Conservation (phyloP, 2,888 invertebrate genomes). For the Pyrocoelia pectoralis region DNA sequence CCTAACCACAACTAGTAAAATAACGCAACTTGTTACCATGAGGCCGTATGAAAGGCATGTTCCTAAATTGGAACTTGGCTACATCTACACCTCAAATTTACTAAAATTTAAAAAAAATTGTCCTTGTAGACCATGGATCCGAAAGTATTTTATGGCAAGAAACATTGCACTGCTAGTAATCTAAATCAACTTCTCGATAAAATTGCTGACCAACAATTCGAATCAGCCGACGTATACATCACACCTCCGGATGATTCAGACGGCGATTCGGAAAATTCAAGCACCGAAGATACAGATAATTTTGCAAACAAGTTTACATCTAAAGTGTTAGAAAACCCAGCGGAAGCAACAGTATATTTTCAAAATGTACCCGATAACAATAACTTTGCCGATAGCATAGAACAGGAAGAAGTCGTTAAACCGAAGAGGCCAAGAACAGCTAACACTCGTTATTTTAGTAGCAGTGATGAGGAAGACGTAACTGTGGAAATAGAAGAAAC, state of each 20-base stretch:
- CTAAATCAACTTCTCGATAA: no score
- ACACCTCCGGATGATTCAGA: slow-evolving; percentile 3
- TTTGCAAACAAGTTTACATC: not conserved
- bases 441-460: no score
- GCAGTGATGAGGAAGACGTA: no score
- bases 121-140: not conserved
- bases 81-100: not conserved
- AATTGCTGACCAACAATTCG: not conserved
- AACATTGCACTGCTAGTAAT: no score
- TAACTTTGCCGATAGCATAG: not conserved
- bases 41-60: not conserved
- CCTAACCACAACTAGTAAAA: not conserved
- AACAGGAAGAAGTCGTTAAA: not conserved
- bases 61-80: not conserved
- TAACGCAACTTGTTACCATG: not conserved
- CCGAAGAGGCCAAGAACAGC: no score
- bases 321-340: not conserved
- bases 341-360: not conserved
- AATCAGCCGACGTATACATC: not conserved
- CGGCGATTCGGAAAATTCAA: not conserved
- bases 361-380: not conserved
- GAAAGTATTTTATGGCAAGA: no score
- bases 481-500: no score
- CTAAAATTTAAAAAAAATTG: not conserved
- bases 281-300: not conserved